Conservation (phyloP, 2,888 invertebrate genomes). For the Dryocosmus kuriphilus region DNA sequence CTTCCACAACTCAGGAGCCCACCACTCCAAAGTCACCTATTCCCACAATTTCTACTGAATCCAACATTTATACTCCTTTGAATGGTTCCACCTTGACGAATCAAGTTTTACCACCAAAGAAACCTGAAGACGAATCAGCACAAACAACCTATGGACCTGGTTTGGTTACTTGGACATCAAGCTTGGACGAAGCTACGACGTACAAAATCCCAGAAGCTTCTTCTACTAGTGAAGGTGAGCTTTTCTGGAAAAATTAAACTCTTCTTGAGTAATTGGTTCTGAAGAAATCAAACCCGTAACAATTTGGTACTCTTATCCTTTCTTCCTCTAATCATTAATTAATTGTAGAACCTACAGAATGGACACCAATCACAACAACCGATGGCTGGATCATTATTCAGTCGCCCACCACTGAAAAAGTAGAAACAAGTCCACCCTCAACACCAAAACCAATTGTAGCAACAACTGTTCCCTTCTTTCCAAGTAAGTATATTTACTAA, state of each 20-base stretch:
- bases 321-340: constrained; percentile 46
- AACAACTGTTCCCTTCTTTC: constrained; percentile 62
- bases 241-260: neutral
- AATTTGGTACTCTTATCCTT: constrained; percentile 42
- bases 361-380: constrained; percentile 83
- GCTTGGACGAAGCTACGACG: constrained; percentile 71
- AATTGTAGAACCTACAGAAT: constrained; percentile 78
- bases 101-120: constrained; percentile 56
- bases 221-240: constrained; percentile 57
- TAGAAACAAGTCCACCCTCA: constrained; percentile 55
- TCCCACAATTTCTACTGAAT: constrained; percentile 3
- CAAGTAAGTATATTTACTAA: constrained; percentile 56
- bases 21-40: constrained; percentile 12
- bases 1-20: constrained; percentile 41
- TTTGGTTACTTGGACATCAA: constrained; percentile 79
- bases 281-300: neutral
- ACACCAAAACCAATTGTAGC: constrained; percentile 62
- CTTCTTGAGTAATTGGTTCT: constrained; percentile 6
- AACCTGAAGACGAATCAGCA: constrained; percentile 53
- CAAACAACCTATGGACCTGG: constrained; percentile 73
- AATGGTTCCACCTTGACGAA: constrained; percentile 59
- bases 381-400: constrained; percentile 83
- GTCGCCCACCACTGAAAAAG: constrained; percentile 69
- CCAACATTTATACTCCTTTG: constrained; percentile 38
- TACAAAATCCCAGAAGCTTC: constrained; percentile 66